Evolutionary conservation across 2,113 vertebrate genomes (phyloP).

Genomic region (Rhinolophus ferrumequinum): DNA sequence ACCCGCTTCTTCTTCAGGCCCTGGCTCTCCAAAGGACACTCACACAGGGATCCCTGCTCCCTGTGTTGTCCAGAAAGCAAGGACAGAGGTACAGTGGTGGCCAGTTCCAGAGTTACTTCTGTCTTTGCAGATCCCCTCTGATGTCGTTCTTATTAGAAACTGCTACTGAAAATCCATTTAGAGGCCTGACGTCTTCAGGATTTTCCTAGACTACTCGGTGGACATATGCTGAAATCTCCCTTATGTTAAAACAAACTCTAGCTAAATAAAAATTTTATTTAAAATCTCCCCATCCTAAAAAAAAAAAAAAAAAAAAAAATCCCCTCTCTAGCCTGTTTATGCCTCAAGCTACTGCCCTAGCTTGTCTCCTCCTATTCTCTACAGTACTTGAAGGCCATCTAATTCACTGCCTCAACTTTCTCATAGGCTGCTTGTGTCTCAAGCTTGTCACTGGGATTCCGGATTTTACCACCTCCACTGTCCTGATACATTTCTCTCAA

Average conservation of each 20-base stretch:
- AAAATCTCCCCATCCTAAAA: not conserved
- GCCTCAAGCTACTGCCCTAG: not conserved
- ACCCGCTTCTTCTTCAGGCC: not conserved
- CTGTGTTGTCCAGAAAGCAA: not conserved
- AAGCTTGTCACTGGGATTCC: not conserved
- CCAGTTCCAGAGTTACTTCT: not conserved
- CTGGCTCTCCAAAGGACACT: not conserved
- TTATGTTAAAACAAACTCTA: not conserved
- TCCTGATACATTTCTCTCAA: not conserved
- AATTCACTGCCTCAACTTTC: fast-evolving
- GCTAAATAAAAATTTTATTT: not conserved
- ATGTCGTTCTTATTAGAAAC: not conserved
- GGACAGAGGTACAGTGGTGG: not conserved
- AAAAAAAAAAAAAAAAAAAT: not conserved
- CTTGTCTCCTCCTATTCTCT: not conserved
- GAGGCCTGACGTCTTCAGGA: not conserved
- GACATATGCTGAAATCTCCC: not conserved
- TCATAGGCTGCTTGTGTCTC: not conserved
- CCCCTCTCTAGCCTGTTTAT: not conserved
- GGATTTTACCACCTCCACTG: not conserved
- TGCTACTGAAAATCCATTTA: not conserved
- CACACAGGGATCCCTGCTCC: not conserved
- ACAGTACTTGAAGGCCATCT: not conserved
- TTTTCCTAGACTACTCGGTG: not conserved
- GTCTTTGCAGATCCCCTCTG: not conserved